These are phyloP conservation scores for Corydoras maculifer DNA, from an alignment of 2,113 vertebrate species.

Conservation along the genomic window DNA sequence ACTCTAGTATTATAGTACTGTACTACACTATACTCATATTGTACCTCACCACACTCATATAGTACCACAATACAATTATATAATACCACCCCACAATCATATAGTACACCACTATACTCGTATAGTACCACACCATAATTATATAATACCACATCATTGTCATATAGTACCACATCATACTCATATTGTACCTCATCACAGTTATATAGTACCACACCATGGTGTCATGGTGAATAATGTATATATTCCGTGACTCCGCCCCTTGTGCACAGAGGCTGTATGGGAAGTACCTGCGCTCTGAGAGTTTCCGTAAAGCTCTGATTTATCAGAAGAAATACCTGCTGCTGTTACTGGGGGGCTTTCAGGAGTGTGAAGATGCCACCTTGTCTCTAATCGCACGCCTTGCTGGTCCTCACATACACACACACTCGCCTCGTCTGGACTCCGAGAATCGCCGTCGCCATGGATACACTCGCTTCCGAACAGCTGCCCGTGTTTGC, in stretches of 20 bases:
- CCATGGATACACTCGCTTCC: constrained; percentile 79
- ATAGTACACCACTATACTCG: too few relatives aligned
- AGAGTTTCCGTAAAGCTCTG: constrained; percentile 94
- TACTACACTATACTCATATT: too few relatives aligned
- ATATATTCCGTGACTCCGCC: not conserved
- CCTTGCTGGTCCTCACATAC: constrained; percentile 78
- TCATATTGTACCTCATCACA: too few relatives aligned
- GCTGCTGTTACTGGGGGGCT: constrained; percentile 86
- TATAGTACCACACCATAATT: too few relatives aligned
- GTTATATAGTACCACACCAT: not conserved
- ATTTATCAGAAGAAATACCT: constrained; percentile 98
- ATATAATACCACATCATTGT: too few relatives aligned
- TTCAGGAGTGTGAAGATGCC: constrained; percentile 94
- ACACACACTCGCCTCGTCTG: constrained; percentile 50
- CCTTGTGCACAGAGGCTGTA: constrained; percentile 76
- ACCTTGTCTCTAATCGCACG: constrained; percentile 80
- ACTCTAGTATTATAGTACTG: too few relatives aligned
- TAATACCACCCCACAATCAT: too few relatives aligned
- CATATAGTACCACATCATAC: too few relatives aligned
- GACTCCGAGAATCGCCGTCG: constrained; percentile 65
- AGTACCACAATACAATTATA: too few relatives aligned
- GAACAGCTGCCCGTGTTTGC: constrained; percentile 81
- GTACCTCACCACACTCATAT: too few relatives aligned
- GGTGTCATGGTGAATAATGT: not conserved
- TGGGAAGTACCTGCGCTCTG: constrained; percentile 84